These are phyloP conservation scores for Euleptes europaea DNA, from an alignment of 2,113 vertebrate genomes.

Conservation along the genomic window DNA sequence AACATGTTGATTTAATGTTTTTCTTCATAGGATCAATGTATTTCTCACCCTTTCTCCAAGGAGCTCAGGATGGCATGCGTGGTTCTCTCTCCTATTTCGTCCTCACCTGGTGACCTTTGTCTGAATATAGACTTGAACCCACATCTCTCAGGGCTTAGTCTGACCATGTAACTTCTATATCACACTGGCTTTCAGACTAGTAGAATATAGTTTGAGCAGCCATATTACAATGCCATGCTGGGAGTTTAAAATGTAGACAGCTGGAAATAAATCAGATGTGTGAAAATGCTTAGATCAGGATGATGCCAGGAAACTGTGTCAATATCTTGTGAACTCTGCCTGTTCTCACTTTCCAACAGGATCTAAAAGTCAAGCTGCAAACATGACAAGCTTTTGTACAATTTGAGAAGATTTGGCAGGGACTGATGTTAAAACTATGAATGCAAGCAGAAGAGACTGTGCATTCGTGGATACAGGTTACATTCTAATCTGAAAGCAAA, in stretches of 20 bases:
- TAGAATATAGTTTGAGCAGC: background rate
- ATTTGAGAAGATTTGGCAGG: background rate
- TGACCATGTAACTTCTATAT: no score
- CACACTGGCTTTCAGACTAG: background rate
- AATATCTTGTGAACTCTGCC: background rate
- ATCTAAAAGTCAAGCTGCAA: background rate
- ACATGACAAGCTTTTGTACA: background rate
- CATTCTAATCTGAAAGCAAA: background rate
- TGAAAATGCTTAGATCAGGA: background rate
- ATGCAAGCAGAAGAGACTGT: background rate
- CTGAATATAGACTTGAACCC: no score
- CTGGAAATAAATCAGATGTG: background rate
- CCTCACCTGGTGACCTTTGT: no score
- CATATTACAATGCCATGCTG: background rate
- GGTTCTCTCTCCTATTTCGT: no score
- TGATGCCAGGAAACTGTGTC: background rate
- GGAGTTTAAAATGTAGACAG: background rate
- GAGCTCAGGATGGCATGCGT: no score
- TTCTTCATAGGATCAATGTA: background rate
- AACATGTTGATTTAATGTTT: no score
- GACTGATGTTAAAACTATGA: background rate
- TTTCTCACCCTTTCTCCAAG: no score
- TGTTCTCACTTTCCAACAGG: background rate
- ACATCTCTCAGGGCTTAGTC: no score
- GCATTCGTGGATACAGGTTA: rapidly evolving